phyloP scores from a whole-genome alignment of 92 coral and sea anemone genomes.

The Palythoa grandiflora region DNA sequence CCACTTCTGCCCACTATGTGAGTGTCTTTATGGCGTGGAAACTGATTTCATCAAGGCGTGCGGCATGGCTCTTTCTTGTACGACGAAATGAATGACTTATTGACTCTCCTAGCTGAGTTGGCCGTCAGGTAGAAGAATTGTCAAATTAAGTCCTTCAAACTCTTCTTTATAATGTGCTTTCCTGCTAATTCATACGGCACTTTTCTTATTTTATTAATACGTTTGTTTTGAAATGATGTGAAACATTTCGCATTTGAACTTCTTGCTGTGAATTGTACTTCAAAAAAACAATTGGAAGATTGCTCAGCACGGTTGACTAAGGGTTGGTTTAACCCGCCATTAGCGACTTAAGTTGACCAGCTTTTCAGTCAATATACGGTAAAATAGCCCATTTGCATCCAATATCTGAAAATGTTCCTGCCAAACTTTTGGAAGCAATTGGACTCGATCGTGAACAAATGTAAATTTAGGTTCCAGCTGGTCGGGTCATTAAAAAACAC shows the following conservation, averaged over 20 bases:
- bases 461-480: neutral
- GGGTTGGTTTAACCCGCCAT: conserved; percentile 7
- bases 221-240: neutral
- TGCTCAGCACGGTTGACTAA: conserved; percentile 1
- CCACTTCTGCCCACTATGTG: neutral
- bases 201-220: neutral
- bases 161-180: neutral
- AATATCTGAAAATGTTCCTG: neutral
- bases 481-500: neutral
- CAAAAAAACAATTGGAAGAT: neutral
- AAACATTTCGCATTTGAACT: neutral
- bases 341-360: neutral
- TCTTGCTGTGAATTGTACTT: neutral
- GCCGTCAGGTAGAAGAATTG: neutral
- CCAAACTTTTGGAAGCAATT: conserved; percentile 24
- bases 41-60: neutral
- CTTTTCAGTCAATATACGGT: conserved; percentile 11
- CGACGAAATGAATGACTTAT: too few species aligned
- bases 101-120: neutral
- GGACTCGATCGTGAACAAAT: neutral
- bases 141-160: neutral
- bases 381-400: neutral
- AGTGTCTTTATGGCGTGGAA: neutral
- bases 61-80: too few species aligned
- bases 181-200: neutral